phyloP scores from a whole-genome alignment of 1,140 invertebrate genomes.

The Papilio helenus region DNA sequence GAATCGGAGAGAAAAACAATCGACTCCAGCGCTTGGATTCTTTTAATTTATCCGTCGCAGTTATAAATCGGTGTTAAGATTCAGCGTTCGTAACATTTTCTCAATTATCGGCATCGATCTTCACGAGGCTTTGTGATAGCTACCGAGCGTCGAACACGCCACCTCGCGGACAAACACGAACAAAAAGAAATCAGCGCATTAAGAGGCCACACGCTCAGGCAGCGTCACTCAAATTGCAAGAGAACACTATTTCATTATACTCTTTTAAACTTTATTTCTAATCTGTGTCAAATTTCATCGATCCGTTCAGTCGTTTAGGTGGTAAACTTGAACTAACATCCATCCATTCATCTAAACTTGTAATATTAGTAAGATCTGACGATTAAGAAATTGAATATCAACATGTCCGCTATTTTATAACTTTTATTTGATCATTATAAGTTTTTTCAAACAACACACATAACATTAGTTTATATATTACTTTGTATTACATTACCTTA shows the following conservation, averaged over 20 bases:
- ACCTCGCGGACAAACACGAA: conserved; percentile 40
- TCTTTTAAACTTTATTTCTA: not conserved
- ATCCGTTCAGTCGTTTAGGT: no score
- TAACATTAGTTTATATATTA: not conserved
- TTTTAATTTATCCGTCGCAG: conserved; percentile 78
- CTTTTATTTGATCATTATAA: not conserved
- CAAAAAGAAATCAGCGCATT: conserved; percentile 50
- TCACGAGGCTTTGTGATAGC: conserved; percentile 66
- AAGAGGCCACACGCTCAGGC: conserved; percentile 51
- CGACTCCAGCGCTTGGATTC: conserved; percentile 57
- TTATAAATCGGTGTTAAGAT: conserved; percentile 77
- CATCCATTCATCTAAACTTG: not conserved
- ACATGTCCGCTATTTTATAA: no score
- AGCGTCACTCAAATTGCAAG: not conserved
- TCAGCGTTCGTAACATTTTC: conserved; percentile 71
- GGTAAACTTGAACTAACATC: no score
- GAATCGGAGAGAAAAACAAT: conserved; percentile 69
- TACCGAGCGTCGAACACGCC: conserved; percentile 64
- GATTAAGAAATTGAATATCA: no score
- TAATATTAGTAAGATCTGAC: no score
- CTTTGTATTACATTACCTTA: not conserved
- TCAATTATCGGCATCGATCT: conserved; percentile 74
- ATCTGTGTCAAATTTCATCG: not conserved
- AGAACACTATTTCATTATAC: conserved; percentile 4
- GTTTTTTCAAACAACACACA: not conserved